phyloP scores from a whole-genome alignment of 2,797 vertebrate genomes.

The Myotis vivesi region DNA sequence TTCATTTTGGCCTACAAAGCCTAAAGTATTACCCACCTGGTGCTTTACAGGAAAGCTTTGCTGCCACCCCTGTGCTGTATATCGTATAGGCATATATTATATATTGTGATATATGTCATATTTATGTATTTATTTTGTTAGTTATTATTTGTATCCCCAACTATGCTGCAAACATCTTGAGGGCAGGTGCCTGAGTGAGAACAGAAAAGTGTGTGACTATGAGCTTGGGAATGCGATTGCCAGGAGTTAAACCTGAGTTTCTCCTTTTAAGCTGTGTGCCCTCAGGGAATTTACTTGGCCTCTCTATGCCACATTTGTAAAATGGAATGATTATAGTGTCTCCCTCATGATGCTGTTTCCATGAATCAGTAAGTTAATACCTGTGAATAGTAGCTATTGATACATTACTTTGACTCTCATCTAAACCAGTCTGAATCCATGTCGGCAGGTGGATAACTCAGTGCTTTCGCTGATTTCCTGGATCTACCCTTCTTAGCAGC shows the following conservation, averaged over 20 bases:
- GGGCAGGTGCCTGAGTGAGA: neutral
- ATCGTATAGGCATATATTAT: no score
- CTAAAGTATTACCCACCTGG: neutral
- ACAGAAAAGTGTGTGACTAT: neutral
- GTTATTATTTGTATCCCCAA: neutral
- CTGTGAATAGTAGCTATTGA: neutral
- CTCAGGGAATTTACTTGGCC: neutral
- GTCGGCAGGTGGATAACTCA: neutral
- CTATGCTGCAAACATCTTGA: neutral
- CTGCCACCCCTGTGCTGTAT: no score
- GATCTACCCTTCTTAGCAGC: neutral
- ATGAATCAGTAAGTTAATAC: neutral
- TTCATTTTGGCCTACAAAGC: neutral
- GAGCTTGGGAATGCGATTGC: neutral
- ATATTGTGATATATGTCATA: neutral
- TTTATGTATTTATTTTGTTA: neutral
- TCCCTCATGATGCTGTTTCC: neutral
- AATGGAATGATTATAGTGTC: neutral
- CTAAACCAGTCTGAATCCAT: neutral
- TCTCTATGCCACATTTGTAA: neutral
- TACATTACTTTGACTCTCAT: neutral
- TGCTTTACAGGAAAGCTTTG: neutral
- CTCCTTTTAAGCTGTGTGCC: neutral
- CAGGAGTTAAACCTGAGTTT: neutral
- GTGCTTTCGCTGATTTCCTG: neutral